Conservation (phyloP, 2,113 vertebrate genomes). For the Aleadryas rufinucha region DNA sequence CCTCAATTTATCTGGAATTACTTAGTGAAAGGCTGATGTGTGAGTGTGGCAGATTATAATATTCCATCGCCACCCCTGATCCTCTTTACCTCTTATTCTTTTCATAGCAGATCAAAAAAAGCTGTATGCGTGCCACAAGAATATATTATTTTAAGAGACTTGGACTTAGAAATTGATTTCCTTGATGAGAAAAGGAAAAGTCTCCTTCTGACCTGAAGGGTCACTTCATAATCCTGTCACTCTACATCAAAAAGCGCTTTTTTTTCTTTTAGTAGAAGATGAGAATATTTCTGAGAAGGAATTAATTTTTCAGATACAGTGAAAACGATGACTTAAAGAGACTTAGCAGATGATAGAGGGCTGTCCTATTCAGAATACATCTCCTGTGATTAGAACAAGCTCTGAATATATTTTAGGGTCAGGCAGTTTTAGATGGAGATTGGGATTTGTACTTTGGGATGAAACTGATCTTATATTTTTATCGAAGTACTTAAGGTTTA, state of each 20-base stretch:
- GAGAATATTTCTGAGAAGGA: constrained; percentile 83
- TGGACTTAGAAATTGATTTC: constrained; percentile 84
- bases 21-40: constrained; percentile 79
- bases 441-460: constrained; percentile 66
- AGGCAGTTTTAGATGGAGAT: constrained; percentile 69
- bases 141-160: constrained; percentile 86
- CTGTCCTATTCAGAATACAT: constrained; percentile 62
- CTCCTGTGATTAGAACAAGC: constrained; percentile 74
- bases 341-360: constrained; percentile 68
- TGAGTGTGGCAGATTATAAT: constrained; percentile 83
- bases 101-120: constrained; percentile 81
- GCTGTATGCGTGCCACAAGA: constrained; percentile 73
- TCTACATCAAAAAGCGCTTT: constrained; percentile 69
- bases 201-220: constrained; percentile 79
- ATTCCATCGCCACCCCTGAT: constrained; percentile 80
- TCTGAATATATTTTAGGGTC: constrained; percentile 65
- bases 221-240: constrained; percentile 79
- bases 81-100: constrained; percentile 85
- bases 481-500: constrained; percentile 71
- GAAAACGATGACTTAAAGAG: constrained; percentile 72
- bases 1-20: constrained; percentile 86
- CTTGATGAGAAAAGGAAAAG: constrained; percentile 84
- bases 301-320: constrained; percentile 79
- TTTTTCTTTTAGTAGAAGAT: constrained; percentile 71
- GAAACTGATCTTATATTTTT: constrained; percentile 76